Evolutionary conservation across 2,888 invertebrate genomes (phyloP), one percentile per base, ranked within the genome.

Genomic region (Argynnis bischoffii): DNA sequence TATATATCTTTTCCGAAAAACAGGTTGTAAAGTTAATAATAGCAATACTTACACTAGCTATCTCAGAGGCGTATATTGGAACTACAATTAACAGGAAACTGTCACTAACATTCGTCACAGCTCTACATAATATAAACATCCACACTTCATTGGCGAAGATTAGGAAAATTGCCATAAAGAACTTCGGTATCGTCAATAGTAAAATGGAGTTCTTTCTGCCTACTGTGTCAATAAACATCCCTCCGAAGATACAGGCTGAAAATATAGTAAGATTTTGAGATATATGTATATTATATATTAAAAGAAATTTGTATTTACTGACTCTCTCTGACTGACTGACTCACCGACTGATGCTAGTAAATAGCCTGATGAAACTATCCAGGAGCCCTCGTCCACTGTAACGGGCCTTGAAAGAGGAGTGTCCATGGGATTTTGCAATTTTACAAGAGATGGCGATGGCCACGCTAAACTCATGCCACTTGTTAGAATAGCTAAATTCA

Each of bases 361-460:
- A 35, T 75, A 81, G 2, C 85, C 84, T 3, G 84, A 75, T 6
- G 88, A 82, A 0, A 88, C 86, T 0, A 89, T 78, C 89, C 89
- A 89, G 0, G 87, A 85, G 0, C 86, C 87, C 61, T 88, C 83
- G 4, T 81, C 80, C 0, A 79, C 79, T 0, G 84, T 83, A 41
- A 88, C 76, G 0, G 83, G 82, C 1, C 72, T 65, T 0, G 79
- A 54, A 1, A 88, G 73, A 0, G 81, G 76, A 0, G 83, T 78
- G 54, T 83, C 76, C 1, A 75, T 76, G 1, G 60, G 72, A 66
- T 85, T 78, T 2, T 75, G 70, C 0, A 88, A 74, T 74, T 86
- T 87, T 69, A 87, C 84, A 55, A 88, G 74, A 67, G 87, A 81
- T 0, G 88, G 87, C 0, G 88, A 88, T 0, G 86, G 76, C 88